A percentile compares a stretch with the other conserved stretches of the same genome.
Evolutionary conservation across 2,797 vertebrate genomes (phyloP).

Genomic region (Gymnoscopelus microlampas): DNA sequence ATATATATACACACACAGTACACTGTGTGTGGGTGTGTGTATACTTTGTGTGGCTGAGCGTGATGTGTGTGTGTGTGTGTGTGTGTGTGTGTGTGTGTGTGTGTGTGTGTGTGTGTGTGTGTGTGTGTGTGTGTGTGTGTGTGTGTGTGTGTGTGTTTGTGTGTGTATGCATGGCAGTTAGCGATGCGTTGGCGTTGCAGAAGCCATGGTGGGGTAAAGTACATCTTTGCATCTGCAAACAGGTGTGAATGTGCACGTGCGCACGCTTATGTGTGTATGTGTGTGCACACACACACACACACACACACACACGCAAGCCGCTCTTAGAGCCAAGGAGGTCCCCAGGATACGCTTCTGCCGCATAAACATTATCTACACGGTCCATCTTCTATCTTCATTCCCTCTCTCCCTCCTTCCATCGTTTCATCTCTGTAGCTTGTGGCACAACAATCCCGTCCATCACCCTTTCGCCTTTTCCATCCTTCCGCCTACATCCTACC

Average conservation of each 20-base stretch:
- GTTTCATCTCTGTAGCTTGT: background rate
- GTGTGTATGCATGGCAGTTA: background rate
- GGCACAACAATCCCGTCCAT: background rate
- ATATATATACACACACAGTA: too few species aligned
- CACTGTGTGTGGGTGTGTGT: too few species aligned
- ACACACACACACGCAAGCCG: background rate
- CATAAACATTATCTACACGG: constrained; percentile 6
- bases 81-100: background rate
- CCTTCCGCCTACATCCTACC: background rate
- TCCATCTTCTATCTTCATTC: background rate
- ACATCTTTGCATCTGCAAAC: too few species aligned
- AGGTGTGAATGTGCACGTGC: too few species aligned
- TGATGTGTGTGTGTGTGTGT: constrained; percentile 10
- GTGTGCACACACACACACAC: background rate
- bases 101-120: constrained; percentile 12
- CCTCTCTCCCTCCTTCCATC: background rate
- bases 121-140: constrained; percentile 11
- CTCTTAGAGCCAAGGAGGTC: constrained; percentile 12
- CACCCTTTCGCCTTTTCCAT: background rate
- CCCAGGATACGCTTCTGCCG: constrained; percentile 18
- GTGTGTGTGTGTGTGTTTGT: constrained; percentile 4
- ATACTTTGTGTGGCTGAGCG: background rate
- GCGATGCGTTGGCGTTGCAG: too few species aligned
- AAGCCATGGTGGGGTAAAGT: too few species aligned
- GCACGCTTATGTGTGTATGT: too few species aligned